Base-by-base conservation (phyloP, 1,140 invertebrate genomes). In the Lucilia cuprina region DNA sequence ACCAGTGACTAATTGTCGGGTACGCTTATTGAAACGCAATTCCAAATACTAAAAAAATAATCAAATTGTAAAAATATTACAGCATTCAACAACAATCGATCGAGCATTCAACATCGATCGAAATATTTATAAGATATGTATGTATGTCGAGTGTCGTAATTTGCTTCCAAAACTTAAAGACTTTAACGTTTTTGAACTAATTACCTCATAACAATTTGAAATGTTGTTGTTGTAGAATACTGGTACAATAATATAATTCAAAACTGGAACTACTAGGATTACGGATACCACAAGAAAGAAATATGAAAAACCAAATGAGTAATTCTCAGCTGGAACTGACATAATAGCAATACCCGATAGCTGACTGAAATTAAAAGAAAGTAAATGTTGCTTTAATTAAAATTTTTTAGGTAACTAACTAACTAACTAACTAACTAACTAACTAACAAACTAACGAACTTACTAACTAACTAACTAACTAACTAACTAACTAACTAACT, bases 121-220 rank as follows among this genome's bases (percentile, higher is more conserved):
- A n/a, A n/a, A n/a, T n/a, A n/a, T n/a, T n/a, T n/a, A n/a, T n/a
- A n/a, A n/a, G n/a, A n/a, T n/a, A n/a, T n/a, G n/a, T n/a, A n/a
- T n/a, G n/a, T n/a, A n/a, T n/a, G n/a, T n/a, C n/a, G n/a, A n/a
- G n/a, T n/a, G n/a, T n/a, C n/a, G n/a, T n/a, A n/a, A n/a, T n/a
- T n/a, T n/a, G 25, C 25, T 30, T 30, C 25, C 25, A 2, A 3
- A 1, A 30, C 1, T 30, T 1, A 30, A 30, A 30, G 25, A 30
- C 25, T 3, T 30, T 30, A 30, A 30, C 3, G 3, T 1, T 30
- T 30, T 30, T 30, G 25, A 30, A 30, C 25, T 35, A 88, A 86
- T 89, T 93, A 96, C 96, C 93, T 97, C 94, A 90, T 97, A 97
- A 30, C 94, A 95, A 83, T 96, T 96, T n/a, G 95, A 96, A 7